A percentile compares a stretch with the other conserved stretches of the same genome.
These are phyloP conservation scores for Gnatocerus cornutus DNA, from an alignment of 2,888 invertebrate genomes.

Conservation along the genomic window DNA sequence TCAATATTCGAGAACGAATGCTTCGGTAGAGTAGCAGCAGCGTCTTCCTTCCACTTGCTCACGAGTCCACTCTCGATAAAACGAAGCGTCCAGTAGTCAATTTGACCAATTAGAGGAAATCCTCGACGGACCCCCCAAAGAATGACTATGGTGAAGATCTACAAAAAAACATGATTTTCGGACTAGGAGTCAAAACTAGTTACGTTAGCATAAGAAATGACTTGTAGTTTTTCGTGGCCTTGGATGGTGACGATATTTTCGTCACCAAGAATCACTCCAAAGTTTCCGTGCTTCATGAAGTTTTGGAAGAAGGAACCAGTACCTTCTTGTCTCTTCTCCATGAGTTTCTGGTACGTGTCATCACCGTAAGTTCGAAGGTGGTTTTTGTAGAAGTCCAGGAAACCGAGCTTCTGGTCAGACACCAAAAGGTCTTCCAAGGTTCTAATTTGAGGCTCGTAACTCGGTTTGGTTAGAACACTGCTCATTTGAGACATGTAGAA, in stretches of 20 bases:
- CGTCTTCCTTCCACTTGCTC: conserved; percentile 1
- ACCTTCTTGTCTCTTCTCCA: background rate
- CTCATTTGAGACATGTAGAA: conserved; percentile 18
- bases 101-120: conserved; percentile 14
- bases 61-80: conserved; percentile 9
- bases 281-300: background rate
- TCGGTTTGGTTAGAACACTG: conserved; percentile 35
- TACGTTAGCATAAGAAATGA: background rate
- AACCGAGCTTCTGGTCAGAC: conserved; percentile 13
- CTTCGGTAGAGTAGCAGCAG: background rate
- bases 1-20: background rate
- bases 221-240: background rate
- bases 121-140: conserved; percentile 19
- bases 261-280: conserved; percentile 13
- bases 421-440: conserved; percentile 8
- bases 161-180: background rate
- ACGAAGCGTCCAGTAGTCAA: conserved; percentile 23
- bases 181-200: background rate
- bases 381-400: background rate
- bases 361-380: background rate
- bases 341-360: conserved; percentile 2
- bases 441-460: conserved; percentile 34
- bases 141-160: conserved; percentile 6
- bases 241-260: background rate
- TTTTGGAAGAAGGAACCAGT: background rate